These are phyloP conservation scores for Clarias batrachus DNA, from an alignment of 2,113 vertebrate genomes.

Conservation along the genomic window DNA sequence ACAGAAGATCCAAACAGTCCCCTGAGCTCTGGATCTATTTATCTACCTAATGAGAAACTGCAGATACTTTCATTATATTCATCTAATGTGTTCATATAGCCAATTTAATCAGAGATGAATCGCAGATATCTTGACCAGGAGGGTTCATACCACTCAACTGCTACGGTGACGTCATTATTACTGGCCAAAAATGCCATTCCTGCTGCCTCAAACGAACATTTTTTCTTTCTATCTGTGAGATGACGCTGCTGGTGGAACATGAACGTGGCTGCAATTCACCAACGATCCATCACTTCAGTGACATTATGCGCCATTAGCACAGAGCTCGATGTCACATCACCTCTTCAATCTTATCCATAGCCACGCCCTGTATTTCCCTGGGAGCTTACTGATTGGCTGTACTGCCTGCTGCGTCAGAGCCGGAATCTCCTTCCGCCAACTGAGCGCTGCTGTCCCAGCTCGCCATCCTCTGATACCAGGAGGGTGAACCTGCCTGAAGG, in stretches of 20 bases:
- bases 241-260: background rate
- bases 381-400: conserved; percentile 4
- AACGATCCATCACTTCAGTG: background rate
- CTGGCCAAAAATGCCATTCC: background rate
- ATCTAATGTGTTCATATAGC: background rate
- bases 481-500: conserved; percentile 57
- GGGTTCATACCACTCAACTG: background rate
- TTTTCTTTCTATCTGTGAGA: background rate
- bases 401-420: background rate
- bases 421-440: conserved; percentile 34
- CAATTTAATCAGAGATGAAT: background rate
- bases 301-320: no score
- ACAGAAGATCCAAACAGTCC: no score
- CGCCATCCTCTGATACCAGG: conserved; percentile 7
- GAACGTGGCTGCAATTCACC: background rate
- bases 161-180: background rate
- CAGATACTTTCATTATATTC: no score
- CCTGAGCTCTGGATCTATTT: no score
- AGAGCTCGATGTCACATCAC: background rate
- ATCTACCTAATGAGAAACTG: no score
- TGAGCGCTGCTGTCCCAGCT: conserved; percentile 23
- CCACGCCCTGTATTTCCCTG: background rate
- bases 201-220: no score
- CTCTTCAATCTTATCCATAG: background rate
- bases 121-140: background rate